Conservation (phyloP, 2,888 invertebrate species). For the Dione juno region DNA sequence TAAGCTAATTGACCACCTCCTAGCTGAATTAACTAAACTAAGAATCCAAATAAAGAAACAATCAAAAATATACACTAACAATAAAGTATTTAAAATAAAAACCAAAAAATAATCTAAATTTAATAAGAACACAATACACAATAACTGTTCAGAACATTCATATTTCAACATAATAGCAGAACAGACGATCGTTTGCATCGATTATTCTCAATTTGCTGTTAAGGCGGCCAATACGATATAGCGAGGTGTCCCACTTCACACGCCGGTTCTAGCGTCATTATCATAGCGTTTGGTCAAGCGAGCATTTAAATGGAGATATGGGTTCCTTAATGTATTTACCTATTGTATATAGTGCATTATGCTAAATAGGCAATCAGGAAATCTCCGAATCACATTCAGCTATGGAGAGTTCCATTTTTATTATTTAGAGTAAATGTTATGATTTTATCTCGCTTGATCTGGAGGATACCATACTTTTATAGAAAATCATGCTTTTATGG, state of each 20-base stretch:
- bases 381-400: too few relatives aligned
- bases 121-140: slow-evolving; percentile 3
- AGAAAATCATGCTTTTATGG: too few relatives aligned
- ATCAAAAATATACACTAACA: neutral
- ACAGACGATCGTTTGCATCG: slow-evolving; percentile 37
- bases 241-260: slow-evolving; percentile 67
- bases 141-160: slow-evolving; percentile 1
- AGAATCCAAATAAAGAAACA: neutral
- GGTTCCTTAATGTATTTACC: slow-evolving; percentile 9
- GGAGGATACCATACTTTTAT: too few relatives aligned
- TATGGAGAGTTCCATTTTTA: too few relatives aligned
- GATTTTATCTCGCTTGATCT: too few relatives aligned
- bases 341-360: too few relatives aligned
- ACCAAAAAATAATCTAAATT: neutral
- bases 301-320: slow-evolving; percentile 26
- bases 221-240: slow-evolving; percentile 49
- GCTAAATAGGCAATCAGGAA: too few relatives aligned
- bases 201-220: slow-evolving; percentile 44
- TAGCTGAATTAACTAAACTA: neutral
- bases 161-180: slow-evolving; percentile 28
- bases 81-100: neutral
- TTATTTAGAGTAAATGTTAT: too few relatives aligned
- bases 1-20: too few relatives aligned
- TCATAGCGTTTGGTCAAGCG: slow-evolving; percentile 66
- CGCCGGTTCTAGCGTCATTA: slow-evolving; percentile 61